These are phyloP conservation scores for Agrochola lota DNA, from an alignment of 2,888 invertebrate species.

Conservation along the genomic window DNA sequence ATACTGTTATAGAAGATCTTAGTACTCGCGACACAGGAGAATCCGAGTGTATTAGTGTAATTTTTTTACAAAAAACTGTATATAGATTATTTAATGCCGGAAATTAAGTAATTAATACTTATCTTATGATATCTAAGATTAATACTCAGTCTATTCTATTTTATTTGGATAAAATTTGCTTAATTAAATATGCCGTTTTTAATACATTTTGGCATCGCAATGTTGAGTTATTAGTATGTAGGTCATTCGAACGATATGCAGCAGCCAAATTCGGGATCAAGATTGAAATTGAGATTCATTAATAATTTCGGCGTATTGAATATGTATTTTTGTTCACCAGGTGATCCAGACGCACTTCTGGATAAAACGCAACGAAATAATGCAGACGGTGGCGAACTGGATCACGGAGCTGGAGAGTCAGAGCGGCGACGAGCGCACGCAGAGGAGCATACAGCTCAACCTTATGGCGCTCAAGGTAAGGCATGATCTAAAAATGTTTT, in stretches of 20 bases:
- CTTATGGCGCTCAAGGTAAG: conserved; percentile 92
- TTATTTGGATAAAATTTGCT: too few species aligned
- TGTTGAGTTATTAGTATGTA: background rate
- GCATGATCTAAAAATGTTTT: background rate
- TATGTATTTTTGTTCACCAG: conserved; percentile 79
- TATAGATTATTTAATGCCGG: too few species aligned
- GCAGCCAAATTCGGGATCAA: background rate
- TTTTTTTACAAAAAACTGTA: background rate
- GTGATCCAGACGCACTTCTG: conserved; percentile 98
- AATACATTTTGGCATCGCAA: too few species aligned
- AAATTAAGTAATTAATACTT: too few species aligned
- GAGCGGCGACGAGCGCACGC: conserved; percentile 94
- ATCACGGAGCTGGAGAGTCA: conserved; percentile 96
- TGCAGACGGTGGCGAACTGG: conserved; percentile 97
- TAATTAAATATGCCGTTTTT: too few species aligned
- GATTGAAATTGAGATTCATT: background rate
- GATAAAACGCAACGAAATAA: conserved; percentile 97
- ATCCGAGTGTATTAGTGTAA: background rate
- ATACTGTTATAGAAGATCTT: background rate
- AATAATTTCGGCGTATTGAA: background rate
- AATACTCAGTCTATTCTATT: too few species aligned
- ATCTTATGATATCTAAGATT: too few species aligned
- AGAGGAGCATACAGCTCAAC: conserved; percentile 93
- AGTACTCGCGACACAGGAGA: background rate
- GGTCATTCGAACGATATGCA: background rate